Percentiles rank a stretch among this genome's conserved stretches.
These are phyloP conservation scores for Neomorphus geoffroyi DNA, from an alignment of 2,797 vertebrate species.

Conservation along the genomic window DNA sequence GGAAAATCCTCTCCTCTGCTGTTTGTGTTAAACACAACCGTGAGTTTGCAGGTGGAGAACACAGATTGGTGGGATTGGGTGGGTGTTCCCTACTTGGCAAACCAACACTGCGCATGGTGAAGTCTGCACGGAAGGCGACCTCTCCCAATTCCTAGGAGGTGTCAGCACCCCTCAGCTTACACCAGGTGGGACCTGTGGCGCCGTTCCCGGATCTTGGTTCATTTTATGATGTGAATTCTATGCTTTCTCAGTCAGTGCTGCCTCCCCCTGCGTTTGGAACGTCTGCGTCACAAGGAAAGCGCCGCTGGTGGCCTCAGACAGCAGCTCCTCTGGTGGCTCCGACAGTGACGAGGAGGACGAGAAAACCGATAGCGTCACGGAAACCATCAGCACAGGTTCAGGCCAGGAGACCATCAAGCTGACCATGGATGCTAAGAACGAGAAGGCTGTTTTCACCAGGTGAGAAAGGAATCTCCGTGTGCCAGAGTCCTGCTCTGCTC, in stretches of 20 bases:
- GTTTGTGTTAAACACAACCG: accelerated
- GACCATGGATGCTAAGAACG: slow-evolving; percentile 76
- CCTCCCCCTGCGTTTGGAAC: slow-evolving; percentile 77
- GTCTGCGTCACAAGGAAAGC: slow-evolving; percentile 77
- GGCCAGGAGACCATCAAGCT: slow-evolving; percentile 75
- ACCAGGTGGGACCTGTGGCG: accelerated
- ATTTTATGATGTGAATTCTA: accelerated
- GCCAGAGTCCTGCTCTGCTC: neutral
- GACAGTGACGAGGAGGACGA: slow-evolving; percentile 82
- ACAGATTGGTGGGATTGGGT: neutral
- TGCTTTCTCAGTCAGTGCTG: slow-evolving; percentile 47
- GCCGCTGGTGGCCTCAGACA: slow-evolving; percentile 82
- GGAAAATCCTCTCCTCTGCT: neutral
- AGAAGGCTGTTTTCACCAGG: slow-evolving; percentile 80
- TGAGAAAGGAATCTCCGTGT: neutral
- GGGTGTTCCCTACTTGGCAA: neutral
- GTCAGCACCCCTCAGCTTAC: accelerated
- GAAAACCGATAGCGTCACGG: slow-evolving; percentile 61
- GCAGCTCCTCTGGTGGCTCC: slow-evolving; percentile 87
- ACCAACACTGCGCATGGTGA: accelerated
- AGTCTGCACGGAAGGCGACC: neutral
- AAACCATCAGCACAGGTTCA: slow-evolving; percentile 72
- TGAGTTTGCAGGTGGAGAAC: neutral
- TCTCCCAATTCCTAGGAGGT: neutral
- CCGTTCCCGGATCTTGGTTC: neutral